A percentile compares a stretch with the other conserved stretches of the same genome.
Evolutionary conservation across 2,797 vertebrate species (phyloP).

Genomic region (Miichthys miiuy): DNA sequence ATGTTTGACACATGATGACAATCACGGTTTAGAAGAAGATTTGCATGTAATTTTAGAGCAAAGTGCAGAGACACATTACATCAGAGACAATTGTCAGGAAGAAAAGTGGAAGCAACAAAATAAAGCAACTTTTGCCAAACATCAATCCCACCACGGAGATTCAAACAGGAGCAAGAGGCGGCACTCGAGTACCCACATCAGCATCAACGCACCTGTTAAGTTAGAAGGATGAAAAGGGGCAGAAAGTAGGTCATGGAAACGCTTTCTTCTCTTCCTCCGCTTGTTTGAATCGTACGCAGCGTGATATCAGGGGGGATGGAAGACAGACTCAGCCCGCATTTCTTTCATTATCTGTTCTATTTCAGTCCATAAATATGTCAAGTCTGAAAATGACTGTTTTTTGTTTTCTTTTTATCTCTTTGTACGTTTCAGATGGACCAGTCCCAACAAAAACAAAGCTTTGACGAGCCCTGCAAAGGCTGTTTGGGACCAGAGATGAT

Average conservation of each 20-base stretch:
- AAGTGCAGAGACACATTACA: neutral
- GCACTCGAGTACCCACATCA: conserved; percentile 21
- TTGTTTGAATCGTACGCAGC: conserved; percentile 3
- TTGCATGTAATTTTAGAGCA: neutral
- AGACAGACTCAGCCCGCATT: conserved; percentile 10
- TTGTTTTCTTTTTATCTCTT: conserved; percentile 18
- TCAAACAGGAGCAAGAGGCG: conserved; percentile 21
- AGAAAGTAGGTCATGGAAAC: conserved; percentile 46
- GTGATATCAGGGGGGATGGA: conserved; percentile 5
- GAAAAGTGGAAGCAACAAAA: neutral
- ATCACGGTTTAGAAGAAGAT: neutral
- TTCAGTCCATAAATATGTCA: conserved; percentile 33
- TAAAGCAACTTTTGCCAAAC: neutral
- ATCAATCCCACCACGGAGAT: conserved; percentile 13
- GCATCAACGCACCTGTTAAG: conserved; percentile 10
- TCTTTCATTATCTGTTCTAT: conserved; percentile 30
- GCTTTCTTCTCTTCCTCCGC: neutral
- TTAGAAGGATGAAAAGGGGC: conserved; percentile 23
- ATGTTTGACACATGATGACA: neutral
- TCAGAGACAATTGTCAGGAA: too few species aligned
- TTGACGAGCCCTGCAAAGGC: conserved; percentile 6
- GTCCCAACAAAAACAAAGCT: conserved; percentile 15
- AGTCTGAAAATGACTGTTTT: conserved; percentile 31
- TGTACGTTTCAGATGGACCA: conserved; percentile 21
- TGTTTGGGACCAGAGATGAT: conserved; percentile 17